Evolutionary conservation across 1,140 invertebrate species (phyloP), one percentile per base, ranked within the genome.

Genomic region (Cyclina sinensis): DNA sequence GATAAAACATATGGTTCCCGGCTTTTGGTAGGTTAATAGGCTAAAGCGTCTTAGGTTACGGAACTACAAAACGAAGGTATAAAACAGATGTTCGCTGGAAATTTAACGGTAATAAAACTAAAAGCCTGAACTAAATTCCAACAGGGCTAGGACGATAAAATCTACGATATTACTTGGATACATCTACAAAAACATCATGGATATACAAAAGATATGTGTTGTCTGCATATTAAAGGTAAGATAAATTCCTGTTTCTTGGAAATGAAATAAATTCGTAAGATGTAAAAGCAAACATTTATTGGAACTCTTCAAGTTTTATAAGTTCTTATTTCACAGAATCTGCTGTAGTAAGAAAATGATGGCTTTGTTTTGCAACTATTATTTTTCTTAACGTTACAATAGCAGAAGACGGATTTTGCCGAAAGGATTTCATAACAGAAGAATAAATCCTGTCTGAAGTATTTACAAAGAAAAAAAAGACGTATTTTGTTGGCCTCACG

Each of bases 161-260:
- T n/a, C 14, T 27, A 9, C 65, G 7, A 16, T n/a, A 18, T n/a
- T n/a, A 70, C 32, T 70, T 70, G 65, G 35, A 70, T 70, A 70
- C 65, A 70, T 70, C n/a, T 37, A 70, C 65, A 70, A 70, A 70
- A 70, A 37, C 65, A 70, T 18, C 32, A 70, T 70, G 65, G 65
- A 70, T 70, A 70, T 39, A 11, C 27, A n/a, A n/a, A 62, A 62
- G 24, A 24, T 70, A 70, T 18, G 27, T 9, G 1, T 39, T 37
- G 32, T 37, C 27, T 70, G 30, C 27, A 70, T 70, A 37, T 70
- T 70, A 14, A 70, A 70, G 65, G 65, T 70, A 70, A 37, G 65
- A 16, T 37, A 37, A 4, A 30, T 35, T 70, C 35, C 21, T 18
- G 5, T n/a, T 57, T 57, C 54, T n/a, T 18, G 16, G 5, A 18